These are phyloP conservation scores for Lordiphosa stackelbergi DNA, from an alignment of 1,140 invertebrate genomes.

Conservation along the genomic window DNA sequence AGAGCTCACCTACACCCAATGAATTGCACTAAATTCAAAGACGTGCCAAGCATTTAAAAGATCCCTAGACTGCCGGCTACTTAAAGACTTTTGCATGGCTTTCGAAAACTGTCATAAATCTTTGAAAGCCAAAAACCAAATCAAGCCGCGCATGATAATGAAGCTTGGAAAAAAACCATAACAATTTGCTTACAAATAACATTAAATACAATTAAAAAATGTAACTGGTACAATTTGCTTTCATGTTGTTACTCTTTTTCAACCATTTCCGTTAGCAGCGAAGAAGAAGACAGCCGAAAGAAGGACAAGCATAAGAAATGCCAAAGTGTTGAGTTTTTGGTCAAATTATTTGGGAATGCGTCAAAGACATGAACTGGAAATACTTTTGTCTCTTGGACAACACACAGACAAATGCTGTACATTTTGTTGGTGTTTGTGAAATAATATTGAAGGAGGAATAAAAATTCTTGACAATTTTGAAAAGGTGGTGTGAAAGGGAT, in stretches of 20 bases:
- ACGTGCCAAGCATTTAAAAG: constrained; percentile 47
- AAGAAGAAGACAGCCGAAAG: not conserved
- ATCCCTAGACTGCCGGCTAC: constrained; percentile 22
- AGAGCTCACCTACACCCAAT: constrained; percentile 38
- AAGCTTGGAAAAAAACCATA: constrained; percentile 18
- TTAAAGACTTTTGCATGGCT: constrained; percentile 40
- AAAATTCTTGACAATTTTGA: constrained; percentile 30
- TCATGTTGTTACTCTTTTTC: constrained; percentile 5
- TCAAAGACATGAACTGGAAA: constrained; percentile 45
- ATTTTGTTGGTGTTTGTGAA: constrained; percentile 10
- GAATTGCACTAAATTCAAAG: constrained; percentile 57
- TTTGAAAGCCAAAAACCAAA: constrained; percentile 26
- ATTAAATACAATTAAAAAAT: constrained; percentile 47
- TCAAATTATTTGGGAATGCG: constrained; percentile 56
- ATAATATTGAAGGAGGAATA: constrained; percentile 35
- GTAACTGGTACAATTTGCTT: constrained; percentile 41
- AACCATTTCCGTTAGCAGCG: constrained; percentile 24
- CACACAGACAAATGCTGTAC: too few relatives aligned
- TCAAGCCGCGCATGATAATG: constrained; percentile 53
- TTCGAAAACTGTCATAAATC: constrained; percentile 63
- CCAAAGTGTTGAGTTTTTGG: constrained; percentile 48
- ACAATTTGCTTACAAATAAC: constrained; percentile 52
- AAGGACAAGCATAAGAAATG: constrained; percentile 22
- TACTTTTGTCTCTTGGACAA: constrained; percentile 20
- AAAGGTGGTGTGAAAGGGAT: too few relatives aligned